phyloP scores from a whole-genome alignment of 2,113 vertebrate genomes.

The Alexandromys fortis region DNA sequence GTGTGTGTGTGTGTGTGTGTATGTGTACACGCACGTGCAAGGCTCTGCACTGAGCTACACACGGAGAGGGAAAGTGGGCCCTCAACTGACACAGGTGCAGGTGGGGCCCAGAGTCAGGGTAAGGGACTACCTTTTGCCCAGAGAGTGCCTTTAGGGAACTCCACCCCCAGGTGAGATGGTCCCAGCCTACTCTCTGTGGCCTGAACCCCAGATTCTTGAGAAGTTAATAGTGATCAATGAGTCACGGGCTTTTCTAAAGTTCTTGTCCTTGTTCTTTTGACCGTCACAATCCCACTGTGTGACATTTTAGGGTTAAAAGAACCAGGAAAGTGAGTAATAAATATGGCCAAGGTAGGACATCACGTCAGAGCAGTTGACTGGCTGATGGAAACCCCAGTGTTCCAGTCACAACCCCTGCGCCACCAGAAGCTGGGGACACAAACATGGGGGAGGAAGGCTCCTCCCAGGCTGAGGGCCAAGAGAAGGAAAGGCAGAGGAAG shows the following conservation, averaged over 20 bases:
- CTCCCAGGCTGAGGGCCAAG: not conserved
- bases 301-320: slow-evolving; percentile 2
- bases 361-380: not conserved
- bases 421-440: not conserved
- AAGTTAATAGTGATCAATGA: not conserved
- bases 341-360: not conserved
- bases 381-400: not conserved
- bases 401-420: not conserved
- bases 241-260: not conserved
- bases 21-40: rapidly evolving
- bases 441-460: too few relatives aligned
- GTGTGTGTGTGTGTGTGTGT: not conserved
- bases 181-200: not conserved
- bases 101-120: not conserved
- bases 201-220: not conserved
- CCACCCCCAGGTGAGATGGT: not conserved
- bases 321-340: not conserved
- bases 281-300: not conserved
- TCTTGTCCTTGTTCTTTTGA: not conserved
- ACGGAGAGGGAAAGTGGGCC: rapidly evolving
- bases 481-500: not conserved
- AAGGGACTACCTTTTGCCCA: not conserved
- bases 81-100: not conserved
- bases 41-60: not conserved
- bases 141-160: not conserved